These are phyloP conservation scores for Coenobita brevimanus DNA, from an alignment of 1,140 invertebrate species.

Conservation along the genomic window DNA sequence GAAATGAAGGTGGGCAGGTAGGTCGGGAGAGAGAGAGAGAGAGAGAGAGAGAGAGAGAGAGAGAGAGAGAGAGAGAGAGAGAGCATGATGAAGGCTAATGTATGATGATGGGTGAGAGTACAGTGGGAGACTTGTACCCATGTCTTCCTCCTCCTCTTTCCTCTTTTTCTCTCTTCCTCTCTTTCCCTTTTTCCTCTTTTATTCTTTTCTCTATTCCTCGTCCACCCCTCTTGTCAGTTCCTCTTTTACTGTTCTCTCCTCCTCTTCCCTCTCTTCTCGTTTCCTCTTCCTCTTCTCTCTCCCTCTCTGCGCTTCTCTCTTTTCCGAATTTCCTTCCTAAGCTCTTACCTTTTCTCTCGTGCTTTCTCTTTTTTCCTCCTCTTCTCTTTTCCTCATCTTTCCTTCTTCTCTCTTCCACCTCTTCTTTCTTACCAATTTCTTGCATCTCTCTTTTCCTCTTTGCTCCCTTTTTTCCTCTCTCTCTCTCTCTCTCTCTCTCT, in stretches of 20 bases:
- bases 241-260: background rate
- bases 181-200: too few relatives aligned
- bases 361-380: background rate
- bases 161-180: too few relatives aligned
- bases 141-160: background rate
- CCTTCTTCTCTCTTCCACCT: too few relatives aligned
- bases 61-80: constrained; percentile 36
- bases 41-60: constrained; percentile 15
- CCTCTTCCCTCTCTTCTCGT: background rate
- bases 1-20: background rate
- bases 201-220: background rate
- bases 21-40: background rate
- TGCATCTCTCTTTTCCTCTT: background rate
- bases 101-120: background rate
- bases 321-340: background rate
- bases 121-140: background rate
- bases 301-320: background rate
- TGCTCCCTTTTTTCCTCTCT: background rate
- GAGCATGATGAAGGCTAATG: background rate
- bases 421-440: background rate
- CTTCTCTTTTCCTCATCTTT: background rate
- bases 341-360: background rate
- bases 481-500: background rate
- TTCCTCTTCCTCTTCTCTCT: background rate
- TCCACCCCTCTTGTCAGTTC: background rate